Evolutionary conservation across 2,113 vertebrate species (phyloP), one percentile per base, ranked within the genome.

Genomic region (Nothocercus julius): DNA sequence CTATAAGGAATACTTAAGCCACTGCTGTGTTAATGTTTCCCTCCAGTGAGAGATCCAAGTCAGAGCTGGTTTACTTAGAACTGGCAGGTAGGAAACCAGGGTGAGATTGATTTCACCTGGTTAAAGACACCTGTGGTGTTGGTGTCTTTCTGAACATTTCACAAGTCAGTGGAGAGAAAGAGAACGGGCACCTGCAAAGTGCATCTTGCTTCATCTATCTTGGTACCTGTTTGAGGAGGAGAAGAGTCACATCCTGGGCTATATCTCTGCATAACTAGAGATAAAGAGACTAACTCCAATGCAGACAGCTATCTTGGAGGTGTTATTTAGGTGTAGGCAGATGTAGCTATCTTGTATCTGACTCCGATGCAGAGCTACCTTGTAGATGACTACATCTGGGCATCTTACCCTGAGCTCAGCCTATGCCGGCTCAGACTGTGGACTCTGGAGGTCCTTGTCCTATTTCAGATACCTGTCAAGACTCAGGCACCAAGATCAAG

Each of bases 181-280:
- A 4, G 44, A 92, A 59, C 0, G 0, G 19, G 8, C 32, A 15
- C 45, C 28, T 58, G 3, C 25, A 67, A 75, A 63, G 4, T 25
- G 1, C 8, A 14, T 21, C 40, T 17, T 58, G 36, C 21, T 78
- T 75, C 15, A 13, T 68, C 51, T 82, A 25, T 42, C 67, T 87
- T 63, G 5, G 3, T 25, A 17, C 19, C 40, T 63, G 0, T 56
- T 75, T 82, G 6, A n/a, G 53, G 25, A 11, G 10, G 5, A 63
- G 17, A 80, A 38, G 3, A 47, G 28, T 27, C 49, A 45, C 45
- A n/a, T 18, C 4, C 25, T 75, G 24, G 34, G 9, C 25, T 22
- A 20, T 16, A 47, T 1, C 4, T 70, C 13, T 44, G 13, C 6
- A 3, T 28, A 8, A 56, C 25, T 9, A 42, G 3, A 18, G 16